Evolutionary conservation across 2,888 invertebrate genomes (phyloP).

Genomic region (Plagiodera versicolora): DNA sequence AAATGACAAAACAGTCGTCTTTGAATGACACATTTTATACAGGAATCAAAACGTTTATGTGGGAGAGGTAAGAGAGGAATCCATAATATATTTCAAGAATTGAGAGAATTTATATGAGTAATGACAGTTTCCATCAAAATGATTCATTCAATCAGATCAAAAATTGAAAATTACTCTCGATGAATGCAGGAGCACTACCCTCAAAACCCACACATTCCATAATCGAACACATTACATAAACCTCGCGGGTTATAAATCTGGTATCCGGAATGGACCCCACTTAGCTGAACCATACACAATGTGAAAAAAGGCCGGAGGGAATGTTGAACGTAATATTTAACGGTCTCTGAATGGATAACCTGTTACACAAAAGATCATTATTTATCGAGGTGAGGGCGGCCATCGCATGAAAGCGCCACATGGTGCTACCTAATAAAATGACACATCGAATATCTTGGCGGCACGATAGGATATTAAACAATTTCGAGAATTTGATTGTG

Average conservation of each 20-base stretch:
- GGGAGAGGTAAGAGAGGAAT: too few relatives aligned
- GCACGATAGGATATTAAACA: not conserved
- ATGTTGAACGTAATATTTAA: conserved; percentile 27
- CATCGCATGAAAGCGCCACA: conserved; percentile 19
- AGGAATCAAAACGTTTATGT: too few relatives aligned
- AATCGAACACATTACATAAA: conserved; percentile 17
- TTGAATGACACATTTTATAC: too few relatives aligned
- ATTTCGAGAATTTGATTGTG: too few relatives aligned
- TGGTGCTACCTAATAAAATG: conserved; percentile 21
- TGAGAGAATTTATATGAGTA: too few relatives aligned
- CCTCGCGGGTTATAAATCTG: conserved; percentile 18
- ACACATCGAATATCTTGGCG: conserved; percentile 12
- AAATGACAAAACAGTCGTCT: too few relatives aligned
- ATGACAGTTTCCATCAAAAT: too few relatives aligned
- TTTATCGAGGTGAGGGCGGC: conserved; percentile 16
- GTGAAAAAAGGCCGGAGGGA: conserved; percentile 18
- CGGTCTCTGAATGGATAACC: conserved; percentile 25
- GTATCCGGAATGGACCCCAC: conserved; percentile 7
- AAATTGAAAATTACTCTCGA: not conserved
- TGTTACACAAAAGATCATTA: conserved; percentile 29
- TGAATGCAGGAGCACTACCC: not conserved
- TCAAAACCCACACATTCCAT: conserved; percentile 13
- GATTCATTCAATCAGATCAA: not conserved
- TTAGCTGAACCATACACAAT: conserved; percentile 14
- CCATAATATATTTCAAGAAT: too few relatives aligned